These are phyloP conservation scores for Malachius bipustulatus DNA, from an alignment of 2,888 invertebrate species.

Conservation along the genomic window DNA sequence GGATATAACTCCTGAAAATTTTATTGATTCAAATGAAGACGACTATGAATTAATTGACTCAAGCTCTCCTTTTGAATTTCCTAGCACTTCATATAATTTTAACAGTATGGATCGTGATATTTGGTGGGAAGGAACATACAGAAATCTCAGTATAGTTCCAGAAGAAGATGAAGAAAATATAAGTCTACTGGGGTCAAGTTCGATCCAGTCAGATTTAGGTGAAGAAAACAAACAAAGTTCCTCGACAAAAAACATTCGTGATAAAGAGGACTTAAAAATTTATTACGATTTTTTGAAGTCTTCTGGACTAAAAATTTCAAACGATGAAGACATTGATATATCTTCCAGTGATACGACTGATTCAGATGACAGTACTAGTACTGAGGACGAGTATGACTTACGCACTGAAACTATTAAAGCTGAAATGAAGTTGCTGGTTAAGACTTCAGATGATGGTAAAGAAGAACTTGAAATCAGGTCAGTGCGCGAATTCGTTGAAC, in stretches of 20 bases:
- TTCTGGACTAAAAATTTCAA: too few species aligned
- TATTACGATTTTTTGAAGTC: neutral
- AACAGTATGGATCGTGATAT: constrained; percentile 26
- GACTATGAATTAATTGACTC: constrained; percentile 31
- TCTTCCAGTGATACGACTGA: constrained; percentile 2
- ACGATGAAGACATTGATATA: neutral
- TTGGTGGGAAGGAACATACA: constrained; percentile 36
- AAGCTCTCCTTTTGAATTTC: constrained; percentile 7
- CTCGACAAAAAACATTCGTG: neutral
- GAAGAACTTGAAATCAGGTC: constrained; percentile 42
- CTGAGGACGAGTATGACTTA: constrained; percentile 26
- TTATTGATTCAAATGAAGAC: constrained; percentile 22
- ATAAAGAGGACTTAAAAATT: neutral
- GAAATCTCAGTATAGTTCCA: constrained; percentile 36
- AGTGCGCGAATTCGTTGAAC: constrained; percentile 31
- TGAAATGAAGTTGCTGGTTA: constrained; percentile 41
- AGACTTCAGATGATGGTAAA: constrained; percentile 38
- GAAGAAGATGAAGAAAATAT: constrained; percentile 36
- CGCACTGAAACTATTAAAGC: constrained; percentile 34
- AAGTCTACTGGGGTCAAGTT: neutral
- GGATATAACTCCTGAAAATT: constrained; percentile 22
- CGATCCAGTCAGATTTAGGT: too few species aligned
- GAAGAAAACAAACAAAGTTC: too few species aligned
- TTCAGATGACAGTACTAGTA: constrained; percentile 17
- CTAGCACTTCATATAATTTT: constrained; percentile 11